A percentile compares a stretch with the other conserved stretches of the same genome.
Conservation (phyloP, 2,113 vertebrate genomes). For the Pao palembangensis region DNA sequence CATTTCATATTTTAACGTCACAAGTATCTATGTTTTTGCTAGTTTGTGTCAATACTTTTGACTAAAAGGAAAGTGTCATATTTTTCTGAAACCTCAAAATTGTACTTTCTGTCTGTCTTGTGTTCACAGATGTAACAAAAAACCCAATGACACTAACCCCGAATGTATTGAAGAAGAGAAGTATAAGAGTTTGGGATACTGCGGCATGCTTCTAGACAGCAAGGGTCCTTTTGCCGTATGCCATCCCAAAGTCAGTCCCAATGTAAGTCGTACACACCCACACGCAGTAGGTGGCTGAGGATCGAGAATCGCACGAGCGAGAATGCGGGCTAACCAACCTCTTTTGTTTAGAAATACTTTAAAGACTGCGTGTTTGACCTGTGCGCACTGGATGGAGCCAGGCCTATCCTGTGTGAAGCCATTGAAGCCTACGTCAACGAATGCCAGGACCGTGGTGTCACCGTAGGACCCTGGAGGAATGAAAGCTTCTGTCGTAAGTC, state of each 20-base stretch:
- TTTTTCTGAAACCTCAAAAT: neutral
- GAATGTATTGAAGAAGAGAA: constrained; percentile 63
- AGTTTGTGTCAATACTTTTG: too few relatives aligned
- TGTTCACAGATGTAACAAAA: constrained; percentile 66
- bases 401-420: constrained; percentile 69
- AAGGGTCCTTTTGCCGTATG: constrained; percentile 63
- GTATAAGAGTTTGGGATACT: constrained; percentile 71
- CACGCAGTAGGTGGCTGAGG: neutral
- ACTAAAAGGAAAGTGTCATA: too few relatives aligned
- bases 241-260: constrained; percentile 61
- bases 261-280: constrained; percentile 52
- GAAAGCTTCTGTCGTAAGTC: constrained; percentile 71
- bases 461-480: constrained; percentile 76
- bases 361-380: constrained; percentile 74
- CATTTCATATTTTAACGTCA: too few relatives aligned
- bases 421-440: constrained; percentile 75
- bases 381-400: constrained; percentile 70
- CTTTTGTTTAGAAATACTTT: constrained; percentile 66
- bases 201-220: constrained; percentile 64
- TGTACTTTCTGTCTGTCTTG: too few relatives aligned
- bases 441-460: constrained; percentile 78
- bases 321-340: neutral
- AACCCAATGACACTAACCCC: constrained; percentile 58
- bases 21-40: neutral
- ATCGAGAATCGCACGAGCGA: neutral